A percentile compares a stretch with the other conserved stretches of the same genome.
Evolutionary conservation across 2,888 invertebrate species (phyloP).

Genomic region (Seira musarum): DNA sequence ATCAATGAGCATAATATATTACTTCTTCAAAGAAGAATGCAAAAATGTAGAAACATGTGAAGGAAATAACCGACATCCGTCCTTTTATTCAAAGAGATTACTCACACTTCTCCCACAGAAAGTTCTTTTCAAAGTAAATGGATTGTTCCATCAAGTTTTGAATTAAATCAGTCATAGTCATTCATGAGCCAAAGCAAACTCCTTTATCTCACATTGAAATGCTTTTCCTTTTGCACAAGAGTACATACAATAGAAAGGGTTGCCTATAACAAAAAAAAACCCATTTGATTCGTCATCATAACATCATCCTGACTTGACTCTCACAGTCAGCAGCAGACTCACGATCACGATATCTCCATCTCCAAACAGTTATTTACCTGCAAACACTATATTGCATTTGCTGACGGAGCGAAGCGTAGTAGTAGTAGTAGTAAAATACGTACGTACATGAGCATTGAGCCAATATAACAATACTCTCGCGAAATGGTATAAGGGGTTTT

Average conservation of each 20-base stretch:
- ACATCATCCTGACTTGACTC: conserved; percentile 6
- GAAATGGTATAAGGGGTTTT: neutral
- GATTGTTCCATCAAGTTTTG: neutral
- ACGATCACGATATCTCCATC: no score
- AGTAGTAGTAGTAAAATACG: no score
- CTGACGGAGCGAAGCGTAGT: no score
- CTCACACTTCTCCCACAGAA: neutral
- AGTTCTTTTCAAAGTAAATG: neutral
- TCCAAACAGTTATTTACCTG: no score
- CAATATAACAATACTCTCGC: neutral
- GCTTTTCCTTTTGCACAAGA: no score
- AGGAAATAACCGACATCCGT: neutral
- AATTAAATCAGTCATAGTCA: neutral
- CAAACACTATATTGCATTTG: no score
- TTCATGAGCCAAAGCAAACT: neutral
- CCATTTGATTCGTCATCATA: conserved; percentile 12
- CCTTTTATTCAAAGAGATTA: neutral
- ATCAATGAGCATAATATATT: no score
- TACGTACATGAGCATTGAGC: no score
- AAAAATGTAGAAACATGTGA: neutral
- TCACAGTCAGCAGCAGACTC: neutral
- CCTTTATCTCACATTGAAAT: neutral
- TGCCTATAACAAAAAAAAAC: neutral
- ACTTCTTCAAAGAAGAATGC: no score
- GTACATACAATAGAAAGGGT: no score